Conservation (phyloP, 1,140 invertebrate species). For the Meteorus sp. region DNA sequence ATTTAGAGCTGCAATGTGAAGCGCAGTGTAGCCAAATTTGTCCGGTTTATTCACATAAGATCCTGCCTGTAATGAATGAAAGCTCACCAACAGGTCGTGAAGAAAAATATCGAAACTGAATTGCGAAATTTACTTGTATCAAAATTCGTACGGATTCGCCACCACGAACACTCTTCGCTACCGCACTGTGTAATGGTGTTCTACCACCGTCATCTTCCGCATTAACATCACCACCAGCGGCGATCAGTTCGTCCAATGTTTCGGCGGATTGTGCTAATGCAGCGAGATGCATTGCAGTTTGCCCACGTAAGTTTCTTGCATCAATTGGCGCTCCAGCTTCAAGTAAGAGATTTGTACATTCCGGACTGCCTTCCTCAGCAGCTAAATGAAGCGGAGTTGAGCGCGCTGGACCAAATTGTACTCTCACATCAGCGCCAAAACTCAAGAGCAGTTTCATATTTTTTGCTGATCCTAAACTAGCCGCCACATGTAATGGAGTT, state of each 20-base stretch:
- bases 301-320: conserved; percentile 69
- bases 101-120: background rate
- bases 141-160: conserved; percentile 71
- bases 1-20: conserved; percentile 83
- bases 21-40: conserved; percentile 76
- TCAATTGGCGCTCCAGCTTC: conserved; percentile 71
- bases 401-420: conserved; percentile 68
- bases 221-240: conserved; percentile 64
- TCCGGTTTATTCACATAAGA: conserved; percentile 78
- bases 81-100: background rate
- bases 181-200: conserved; percentile 77
- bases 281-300: conserved; percentile 78
- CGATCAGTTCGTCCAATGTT: conserved; percentile 70
- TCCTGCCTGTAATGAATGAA: conserved; percentile 60
- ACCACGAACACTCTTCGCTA: conserved; percentile 73
- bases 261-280: conserved; percentile 74
- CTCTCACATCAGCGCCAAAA: conserved; percentile 75
- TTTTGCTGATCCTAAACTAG: conserved; percentile 68
- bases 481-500: conserved; percentile 81
- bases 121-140: conserved; percentile 40
- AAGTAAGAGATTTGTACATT: conserved; percentile 71
- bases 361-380: conserved; percentile 76
- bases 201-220: conserved; percentile 69
- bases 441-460: conserved; percentile 71
- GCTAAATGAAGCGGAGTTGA: conserved; percentile 80